Conservation (phyloP, 1,140 invertebrate genomes). For the Drosophila yakuba region DNA sequence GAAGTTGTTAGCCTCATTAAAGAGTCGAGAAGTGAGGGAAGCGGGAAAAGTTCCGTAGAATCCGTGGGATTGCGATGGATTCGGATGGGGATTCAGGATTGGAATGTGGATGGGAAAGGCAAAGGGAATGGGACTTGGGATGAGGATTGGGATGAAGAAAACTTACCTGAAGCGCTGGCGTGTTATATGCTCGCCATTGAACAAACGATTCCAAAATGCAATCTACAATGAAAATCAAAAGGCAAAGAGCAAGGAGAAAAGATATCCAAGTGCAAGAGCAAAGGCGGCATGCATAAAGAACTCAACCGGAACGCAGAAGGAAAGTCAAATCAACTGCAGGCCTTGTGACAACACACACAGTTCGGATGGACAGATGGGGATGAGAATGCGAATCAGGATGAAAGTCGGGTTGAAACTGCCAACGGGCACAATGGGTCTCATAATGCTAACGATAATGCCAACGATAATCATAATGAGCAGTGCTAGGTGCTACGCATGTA, state of each 20-base stretch:
- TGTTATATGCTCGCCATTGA: constrained; percentile 79
- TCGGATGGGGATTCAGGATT: not conserved
- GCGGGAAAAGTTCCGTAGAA: not conserved
- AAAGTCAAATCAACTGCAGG: constrained; percentile 73
- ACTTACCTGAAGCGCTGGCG: constrained; percentile 79
- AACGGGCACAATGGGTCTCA: constrained; percentile 25
- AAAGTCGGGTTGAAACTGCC: constrained; percentile 29
- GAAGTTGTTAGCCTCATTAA: constrained; percentile 70
- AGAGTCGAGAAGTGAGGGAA: constrained; percentile 28
- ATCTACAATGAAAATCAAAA: constrained; percentile 75
- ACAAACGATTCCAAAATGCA: constrained; percentile 83
- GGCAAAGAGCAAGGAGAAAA: constrained; percentile 30
- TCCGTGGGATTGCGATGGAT: not conserved
- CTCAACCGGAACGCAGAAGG: constrained; percentile 24
- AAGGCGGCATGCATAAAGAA: constrained; percentile 56
- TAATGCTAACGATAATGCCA: constrained; percentile 47
- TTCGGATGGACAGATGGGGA: not conserved
- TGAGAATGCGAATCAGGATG: constrained; percentile 9
- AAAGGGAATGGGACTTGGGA: not conserved
- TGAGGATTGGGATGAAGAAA: not conserved
- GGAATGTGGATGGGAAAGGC: not conserved
- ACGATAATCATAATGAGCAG: constrained; percentile 79
- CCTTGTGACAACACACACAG: constrained; percentile 31
- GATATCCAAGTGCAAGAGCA: constrained; percentile 18
- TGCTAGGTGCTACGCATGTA: constrained; percentile 34